phyloP scores from a whole-genome alignment of 2,888 invertebrate genomes.

The Oscheius onirici region DNA sequence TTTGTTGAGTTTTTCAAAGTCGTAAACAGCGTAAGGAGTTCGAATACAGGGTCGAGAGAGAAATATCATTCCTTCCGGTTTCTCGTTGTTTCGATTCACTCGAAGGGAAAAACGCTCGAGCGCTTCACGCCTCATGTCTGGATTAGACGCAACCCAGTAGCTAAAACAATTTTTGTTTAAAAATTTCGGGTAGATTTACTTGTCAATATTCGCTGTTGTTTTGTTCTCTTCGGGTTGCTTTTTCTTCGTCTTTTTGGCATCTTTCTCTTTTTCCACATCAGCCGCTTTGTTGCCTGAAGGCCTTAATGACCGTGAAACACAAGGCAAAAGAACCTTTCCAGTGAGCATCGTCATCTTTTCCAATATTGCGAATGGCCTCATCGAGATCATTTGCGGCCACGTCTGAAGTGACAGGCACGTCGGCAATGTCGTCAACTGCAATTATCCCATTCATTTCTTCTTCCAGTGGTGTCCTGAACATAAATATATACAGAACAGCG shows the following conservation, averaged over 20 bases:
- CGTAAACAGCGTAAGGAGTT: no score
- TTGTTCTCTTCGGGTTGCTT: not conserved
- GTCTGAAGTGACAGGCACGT: conserved; percentile 23
- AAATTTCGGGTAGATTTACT: not conserved
- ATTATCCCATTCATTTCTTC: not conserved
- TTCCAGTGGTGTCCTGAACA: not conserved
- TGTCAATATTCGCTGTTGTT: not conserved
- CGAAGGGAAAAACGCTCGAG: conserved; percentile 14
- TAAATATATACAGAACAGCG: not conserved
- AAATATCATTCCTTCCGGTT: no score
- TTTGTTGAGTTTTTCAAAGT: no score
- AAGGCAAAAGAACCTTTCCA: conserved; percentile 26
- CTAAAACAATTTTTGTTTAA: conserved; percentile 2
- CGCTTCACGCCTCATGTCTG: not conserved
- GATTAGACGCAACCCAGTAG: not conserved
- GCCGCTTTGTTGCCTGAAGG: conserved; percentile 4
- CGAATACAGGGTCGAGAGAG: no score
- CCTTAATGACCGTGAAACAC: not conserved
- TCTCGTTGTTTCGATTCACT: not conserved
- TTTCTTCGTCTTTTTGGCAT: conserved; percentile 35
- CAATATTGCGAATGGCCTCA: conserved; percentile 6
- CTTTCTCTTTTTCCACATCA: conserved; percentile 21
- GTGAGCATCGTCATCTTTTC: conserved; percentile 33
- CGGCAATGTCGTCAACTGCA: conserved; percentile 22
- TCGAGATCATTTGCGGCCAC: not conserved